Base-by-base conservation (phyloP, 2,113 vertebrate genomes). In the Hippocampus guttulatus region DNA sequence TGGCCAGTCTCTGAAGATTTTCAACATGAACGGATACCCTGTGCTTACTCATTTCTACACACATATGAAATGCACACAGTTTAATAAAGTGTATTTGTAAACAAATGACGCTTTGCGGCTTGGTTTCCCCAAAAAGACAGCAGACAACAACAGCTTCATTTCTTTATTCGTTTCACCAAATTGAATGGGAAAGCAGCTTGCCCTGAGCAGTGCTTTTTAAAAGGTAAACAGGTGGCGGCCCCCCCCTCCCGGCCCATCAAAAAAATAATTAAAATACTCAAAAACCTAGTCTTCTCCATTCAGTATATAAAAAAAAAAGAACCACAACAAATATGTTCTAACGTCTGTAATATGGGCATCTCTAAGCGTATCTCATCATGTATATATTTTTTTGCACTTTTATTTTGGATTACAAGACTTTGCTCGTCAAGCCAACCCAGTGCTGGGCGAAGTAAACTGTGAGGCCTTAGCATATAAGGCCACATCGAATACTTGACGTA, bases 131-230 rank as follows among this genome's bases (percentile, higher is more conserved):
- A 83, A 71, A 64, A 67, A 74, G n/a, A 78, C 70, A 83, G 20
- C 1, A 66, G 40, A 30, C 70, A 20, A 78, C 5, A 54, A 71
- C 64, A 73, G 64, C 83, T 83, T 71, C 25, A 82, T 74, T 77
- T 71, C 76, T 89, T 90, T 89, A 86, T 91, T 91, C 10, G 52
- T 76, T 27, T 87, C 77, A 81, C 69, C 85, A 87, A 84, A 82
- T 38, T 76, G 66, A 88, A 90, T 79, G 86, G 84, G 72, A 88
- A 88, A 85, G 85, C 70, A 78, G 85, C 86, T 55, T 41, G 70
- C 75, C 38, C 57, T 75, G 54, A 82, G 38, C 75, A 71, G 72
- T 75, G 64, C 79, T 75, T 84, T 83, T 76, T 40, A 77, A 33
- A 33, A 68, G 74, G 87, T 90, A 90, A 90, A 91, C 90, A 85